phyloP scores from a whole-genome alignment of 2,888 invertebrate species.

The Cataglyphis cursor region DNA sequence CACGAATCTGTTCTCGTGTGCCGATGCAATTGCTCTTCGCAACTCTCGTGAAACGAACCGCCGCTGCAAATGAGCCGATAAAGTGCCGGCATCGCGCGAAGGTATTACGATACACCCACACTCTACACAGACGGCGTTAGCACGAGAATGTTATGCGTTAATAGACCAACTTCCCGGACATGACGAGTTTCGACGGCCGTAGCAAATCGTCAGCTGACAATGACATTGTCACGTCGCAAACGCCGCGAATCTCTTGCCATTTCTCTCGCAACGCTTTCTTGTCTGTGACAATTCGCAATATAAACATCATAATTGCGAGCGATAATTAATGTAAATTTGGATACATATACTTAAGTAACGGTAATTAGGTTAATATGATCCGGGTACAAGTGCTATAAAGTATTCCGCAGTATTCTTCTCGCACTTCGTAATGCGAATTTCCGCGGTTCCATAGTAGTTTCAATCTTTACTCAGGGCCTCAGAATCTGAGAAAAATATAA shows the following conservation, averaged over 20 bases:
- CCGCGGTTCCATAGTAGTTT: neutral
- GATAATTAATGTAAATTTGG: neutral
- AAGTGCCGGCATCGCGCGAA: constrained; percentile 73
- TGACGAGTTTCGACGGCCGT: constrained; percentile 82
- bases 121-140: constrained; percentile 72
- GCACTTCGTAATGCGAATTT: neutral
- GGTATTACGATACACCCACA: constrained; percentile 81
- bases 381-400: neutral
- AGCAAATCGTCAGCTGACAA: constrained; percentile 84
- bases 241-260: constrained; percentile 34
- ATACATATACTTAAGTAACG: neutral
- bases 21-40: constrained; percentile 30
- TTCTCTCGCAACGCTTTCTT: constrained; percentile 46
- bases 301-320: neutral
- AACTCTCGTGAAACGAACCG: constrained; percentile 35
- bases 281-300: neutral
- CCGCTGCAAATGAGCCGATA: constrained; percentile 55
- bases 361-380: neutral
- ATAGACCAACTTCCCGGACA: constrained; percentile 85
- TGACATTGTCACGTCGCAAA: constrained; percentile 80
- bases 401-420: neutral
- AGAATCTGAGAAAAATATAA: neutral
- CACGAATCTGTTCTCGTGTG: constrained; percentile 34
- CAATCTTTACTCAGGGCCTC: neutral
- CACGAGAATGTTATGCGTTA: constrained; percentile 83